Conservation (phyloP, 2,888 invertebrate species). For the Drosophila conformis region DNA sequence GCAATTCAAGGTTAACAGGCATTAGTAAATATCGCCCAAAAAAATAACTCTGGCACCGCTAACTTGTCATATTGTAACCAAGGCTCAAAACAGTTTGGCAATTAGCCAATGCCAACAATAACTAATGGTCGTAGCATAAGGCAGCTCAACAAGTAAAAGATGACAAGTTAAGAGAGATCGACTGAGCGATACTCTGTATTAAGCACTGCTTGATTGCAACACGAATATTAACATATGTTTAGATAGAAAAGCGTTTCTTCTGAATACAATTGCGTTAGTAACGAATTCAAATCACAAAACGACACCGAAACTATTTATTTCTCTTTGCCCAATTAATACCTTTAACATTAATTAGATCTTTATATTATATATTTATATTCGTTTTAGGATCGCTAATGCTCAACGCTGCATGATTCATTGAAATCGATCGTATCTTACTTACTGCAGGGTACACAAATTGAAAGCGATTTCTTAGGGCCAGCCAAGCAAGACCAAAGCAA, state of each 20-base stretch:
- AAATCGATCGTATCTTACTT: not conserved
- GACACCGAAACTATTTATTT: not conserved
- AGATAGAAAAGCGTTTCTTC: not conserved
- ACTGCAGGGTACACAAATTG: slow-evolving; percentile 49
- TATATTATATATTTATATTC: too few relatives aligned
- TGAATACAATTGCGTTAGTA: not conserved
- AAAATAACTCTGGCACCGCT: slow-evolving; percentile 25
- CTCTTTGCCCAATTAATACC: not conserved
- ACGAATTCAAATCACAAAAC: not conserved
- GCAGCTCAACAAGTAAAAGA: slow-evolving; percentile 7
- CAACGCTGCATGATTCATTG: not conserved
- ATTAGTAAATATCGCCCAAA: slow-evolving; percentile 45
- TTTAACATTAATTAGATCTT: not conserved
- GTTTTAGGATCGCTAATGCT: not conserved
- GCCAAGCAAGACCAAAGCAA: slow-evolving; percentile 42
- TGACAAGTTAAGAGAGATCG: not conserved
- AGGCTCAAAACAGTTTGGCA: slow-evolving; percentile 52
- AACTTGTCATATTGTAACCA: slow-evolving; percentile 47
- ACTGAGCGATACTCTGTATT: slow-evolving; percentile 3
- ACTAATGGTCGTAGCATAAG: slow-evolving; percentile 11
- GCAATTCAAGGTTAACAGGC: slow-evolving; percentile 65
- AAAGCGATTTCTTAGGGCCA: slow-evolving; percentile 57
- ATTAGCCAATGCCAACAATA: slow-evolving; percentile 44
- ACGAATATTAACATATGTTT: not conserved
- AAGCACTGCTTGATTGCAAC: not conserved